Base-by-base conservation (phyloP, 2,797 vertebrate species). In the Chrysolophus pictus region DNA sequence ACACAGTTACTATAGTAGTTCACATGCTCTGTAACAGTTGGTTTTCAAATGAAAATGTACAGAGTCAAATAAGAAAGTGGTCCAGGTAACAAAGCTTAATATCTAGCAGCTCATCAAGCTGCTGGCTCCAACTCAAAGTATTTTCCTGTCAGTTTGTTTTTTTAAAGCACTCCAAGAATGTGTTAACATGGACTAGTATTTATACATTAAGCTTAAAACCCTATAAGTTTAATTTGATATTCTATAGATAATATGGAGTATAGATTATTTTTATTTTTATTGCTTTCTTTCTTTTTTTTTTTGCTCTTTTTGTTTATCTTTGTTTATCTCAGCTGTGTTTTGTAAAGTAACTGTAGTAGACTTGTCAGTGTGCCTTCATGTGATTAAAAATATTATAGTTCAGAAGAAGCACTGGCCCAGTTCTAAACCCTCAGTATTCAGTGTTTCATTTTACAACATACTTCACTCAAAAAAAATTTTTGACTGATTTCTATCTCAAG, bases 21-120 rank as follows among this genome's bases (percentile, higher is more conserved):
- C 95, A 96, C 96, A 97, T 96, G 96, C 60, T 97, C 97, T 96
- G 47, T 67, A 97, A 94, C 94, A 96, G 94, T 97, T 95, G 94
- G 82, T 93, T 64, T 95, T 97, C 91, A 95, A 96, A 95, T 68
- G 51, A 95, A 96, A 97, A 97, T 94, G 75, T 96, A 70, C 68
- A 78, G 96, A 97, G 90, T 96, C 93, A 96, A 94, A 96, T 96
- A 96, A 94, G 79, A 96, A 93, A 41, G 55, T 59, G 70, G 83
- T 65, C 80, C 4, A 96, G 91, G 73, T 5, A 87, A 84, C 59
- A 94, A 95, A 96, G 88, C 31, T 39, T 96, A 90, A 96, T 96
- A 95, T 90, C 35, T 81, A 93, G 21, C n/a, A 95, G 41, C 59
- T 95, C 67, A 81, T 58, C 47, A 86, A 94, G 76, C 72, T 95